Base-by-base conservation (phyloP, 1,140 invertebrate genomes). In the Drosophila pachea region DNA sequence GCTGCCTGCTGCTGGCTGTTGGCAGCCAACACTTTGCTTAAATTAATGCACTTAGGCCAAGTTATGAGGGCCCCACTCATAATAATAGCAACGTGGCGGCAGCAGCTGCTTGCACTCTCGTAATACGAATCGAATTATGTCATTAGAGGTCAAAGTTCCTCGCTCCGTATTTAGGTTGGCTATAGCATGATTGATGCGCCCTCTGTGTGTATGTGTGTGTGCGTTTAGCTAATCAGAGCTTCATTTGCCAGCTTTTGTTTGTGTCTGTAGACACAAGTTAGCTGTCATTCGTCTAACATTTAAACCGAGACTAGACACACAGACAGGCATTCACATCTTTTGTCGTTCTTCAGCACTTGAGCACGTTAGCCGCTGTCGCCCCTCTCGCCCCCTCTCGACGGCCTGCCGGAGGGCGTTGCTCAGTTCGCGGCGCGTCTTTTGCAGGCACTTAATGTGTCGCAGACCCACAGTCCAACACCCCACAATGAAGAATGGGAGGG, bases 371-470 rank as follows among this genome's bases (percentile, higher is more conserved):
- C 66, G 53, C 63, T 33, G 45, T 35, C 72, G 42, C 50, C 16
- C 16, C 55, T 29, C 47, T 31, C 11, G 11, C 16, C 22, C 14
- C 16, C 36, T 38, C 38, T 7, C 35, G 5, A 9, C 16, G 7
- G n/a, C 16, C 36, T 38, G 32, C 8, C 35, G 6, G 31, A 12
- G 48, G 60, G 56, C 53, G 68, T 64, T 74, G 71, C 50, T 81
- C 78, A 82, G 63, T 78, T 82, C 71, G 71, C 66, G 49, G 71
- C 74, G 60, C 73, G 79, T 84, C 79, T 84, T 84, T 84, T 84
- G 76, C 79, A 84, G 79, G 76, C 79, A 84, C 79, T 84, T 79
- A 84, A 84, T 84, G 81, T 73, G 78, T 48, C 59, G 67, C 50
- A 50, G 16, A 58, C 45, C 52, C 63, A 33, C 16, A 33, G 43